Evolutionary conservation across 2,888 invertebrate species (phyloP).

Genomic region (Onthophagus sagittarius): DNA sequence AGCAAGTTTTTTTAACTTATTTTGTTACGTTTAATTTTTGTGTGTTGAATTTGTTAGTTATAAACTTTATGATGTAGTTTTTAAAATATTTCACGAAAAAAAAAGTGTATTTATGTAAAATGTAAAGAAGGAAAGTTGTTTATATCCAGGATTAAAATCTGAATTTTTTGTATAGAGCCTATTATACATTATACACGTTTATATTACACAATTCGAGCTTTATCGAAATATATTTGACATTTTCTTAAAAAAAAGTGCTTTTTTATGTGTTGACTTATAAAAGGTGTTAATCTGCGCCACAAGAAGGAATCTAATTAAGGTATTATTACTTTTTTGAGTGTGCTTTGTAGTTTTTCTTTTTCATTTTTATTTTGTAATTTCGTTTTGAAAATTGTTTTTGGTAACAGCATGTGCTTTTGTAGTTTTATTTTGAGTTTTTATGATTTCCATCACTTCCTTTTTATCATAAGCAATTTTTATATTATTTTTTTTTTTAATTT

Average conservation of each 20-base stretch:
- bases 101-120: not conserved
- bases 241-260: slow-evolving; percentile 11
- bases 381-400: not conserved
- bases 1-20: not conserved
- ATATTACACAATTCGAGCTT: slow-evolving; percentile 18
- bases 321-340: slow-evolving; percentile 5
- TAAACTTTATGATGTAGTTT: not conserved
- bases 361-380: not conserved
- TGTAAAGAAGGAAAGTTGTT: slow-evolving; percentile 23
- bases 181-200: slow-evolving; percentile 20
- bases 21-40: not conserved
- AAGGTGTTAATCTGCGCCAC: not conserved
- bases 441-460: not conserved
- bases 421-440: not conserved
- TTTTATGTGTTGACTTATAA: not conserved
- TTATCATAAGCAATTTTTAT: slow-evolving; percentile 2
- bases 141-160: slow-evolving; percentile 20
- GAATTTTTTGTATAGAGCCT: slow-evolving; percentile 23
- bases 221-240: slow-evolving; percentile 21
- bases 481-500: slow-evolving; percentile 7
- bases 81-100: not conserved
- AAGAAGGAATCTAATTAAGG: not conserved
- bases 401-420: not conserved
- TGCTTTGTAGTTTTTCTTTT: slow-evolving; percentile 1
- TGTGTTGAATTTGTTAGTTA: not conserved